Evolutionary conservation across 2,888 invertebrate species (phyloP).

Genomic region (Aromia moschata): DNA sequence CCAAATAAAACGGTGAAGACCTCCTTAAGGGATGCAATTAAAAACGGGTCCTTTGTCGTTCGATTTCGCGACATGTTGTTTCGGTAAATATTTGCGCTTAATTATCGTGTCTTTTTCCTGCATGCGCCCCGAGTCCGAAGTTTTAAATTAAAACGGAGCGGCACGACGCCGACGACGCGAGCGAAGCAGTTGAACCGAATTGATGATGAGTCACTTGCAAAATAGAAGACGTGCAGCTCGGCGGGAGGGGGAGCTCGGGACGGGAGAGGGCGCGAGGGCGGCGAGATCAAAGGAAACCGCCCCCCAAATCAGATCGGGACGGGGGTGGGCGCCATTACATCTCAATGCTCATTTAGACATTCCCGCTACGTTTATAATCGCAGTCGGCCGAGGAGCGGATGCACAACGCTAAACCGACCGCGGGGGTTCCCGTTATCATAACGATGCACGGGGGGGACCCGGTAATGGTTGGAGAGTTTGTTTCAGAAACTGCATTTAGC

Average conservation of each 20-base stretch:
- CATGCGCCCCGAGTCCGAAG: conserved; percentile 13
- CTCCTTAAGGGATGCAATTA: conserved; percentile 9
- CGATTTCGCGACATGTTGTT: conserved; percentile 1
- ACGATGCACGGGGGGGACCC: conserved; percentile 1
- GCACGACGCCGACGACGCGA: too few species aligned
- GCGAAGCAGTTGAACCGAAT: conserved; percentile 52
- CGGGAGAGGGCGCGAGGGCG: conserved; percentile 60
- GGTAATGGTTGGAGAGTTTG: too few species aligned
- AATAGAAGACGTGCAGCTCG: conserved; percentile 56
- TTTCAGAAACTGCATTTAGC: too few species aligned
- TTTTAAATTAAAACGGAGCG: conserved; percentile 52
- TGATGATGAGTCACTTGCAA: conserved; percentile 65
- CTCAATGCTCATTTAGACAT: conserved; percentile 62
- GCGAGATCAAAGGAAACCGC: conserved; percentile 73
- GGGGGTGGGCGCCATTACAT: conserved; percentile 61
- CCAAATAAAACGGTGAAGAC: too few species aligned
- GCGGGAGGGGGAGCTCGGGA: conserved; percentile 38
- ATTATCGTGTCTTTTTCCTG: conserved; percentile 26
- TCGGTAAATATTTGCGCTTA: conserved; percentile 28
- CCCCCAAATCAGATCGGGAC: conserved; percentile 60
- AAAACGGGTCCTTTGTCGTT: conserved; percentile 5
- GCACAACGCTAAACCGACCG: conserved; percentile 16
- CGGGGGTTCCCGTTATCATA: conserved; percentile 11
- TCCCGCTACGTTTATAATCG: conserved; percentile 52
- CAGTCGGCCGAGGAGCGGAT: conserved; percentile 28